Evolutionary conservation across 1,140 invertebrate genomes (phyloP), one percentile per base, ranked within the genome.

Genomic region (Musca vetustissima): DNA sequence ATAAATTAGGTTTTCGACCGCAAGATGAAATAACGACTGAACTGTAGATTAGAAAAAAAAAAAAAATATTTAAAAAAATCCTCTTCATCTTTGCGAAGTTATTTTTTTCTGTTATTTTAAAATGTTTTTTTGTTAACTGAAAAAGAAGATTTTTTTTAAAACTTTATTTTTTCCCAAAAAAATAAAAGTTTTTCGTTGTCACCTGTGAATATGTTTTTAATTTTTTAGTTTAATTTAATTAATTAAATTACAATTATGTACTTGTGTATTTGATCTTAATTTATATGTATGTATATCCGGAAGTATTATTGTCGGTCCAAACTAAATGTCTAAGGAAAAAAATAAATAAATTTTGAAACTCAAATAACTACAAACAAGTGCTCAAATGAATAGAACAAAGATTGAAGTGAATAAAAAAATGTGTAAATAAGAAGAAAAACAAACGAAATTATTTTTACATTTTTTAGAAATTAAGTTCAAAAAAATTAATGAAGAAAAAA

Each of bases 11-110:
- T 53, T 89, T 90, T 76, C 84, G 89, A 73, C 89, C 89, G 36
- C 89, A 91, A 76, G 89, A 91, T 78, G 89, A 90, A 83, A 90
- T 91, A 66, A 91, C 89, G 32, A 91, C 89, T 53, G 89, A 91
- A 83, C 85, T 90, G 74, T 90, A 84, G 74, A 67, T 67, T 32
- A 43, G 4, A 25, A n/a, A n/a, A n/a, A n/a, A n/a, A n/a, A n/a
- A n/a, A n/a, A n/a, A n/a, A n/a, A n/a, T 57, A 2, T 14, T 68
- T 66, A 87, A 70, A 19, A 48, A 36, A 68, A 21, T n/a, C n/a
- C n/a, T n/a, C n/a, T n/a, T n/a, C 17, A 17, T 24, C 15, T 24
- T 53, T 43, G 36, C 36, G 36, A 43, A 43, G 36, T 2, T 43
- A 43, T 43, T 43, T 50, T 28, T 17, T 50, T 19, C 19, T 50